Evolutionary conservation across 1,140 invertebrate genomes (phyloP).

Genomic region (Drosophila nebulosa): DNA sequence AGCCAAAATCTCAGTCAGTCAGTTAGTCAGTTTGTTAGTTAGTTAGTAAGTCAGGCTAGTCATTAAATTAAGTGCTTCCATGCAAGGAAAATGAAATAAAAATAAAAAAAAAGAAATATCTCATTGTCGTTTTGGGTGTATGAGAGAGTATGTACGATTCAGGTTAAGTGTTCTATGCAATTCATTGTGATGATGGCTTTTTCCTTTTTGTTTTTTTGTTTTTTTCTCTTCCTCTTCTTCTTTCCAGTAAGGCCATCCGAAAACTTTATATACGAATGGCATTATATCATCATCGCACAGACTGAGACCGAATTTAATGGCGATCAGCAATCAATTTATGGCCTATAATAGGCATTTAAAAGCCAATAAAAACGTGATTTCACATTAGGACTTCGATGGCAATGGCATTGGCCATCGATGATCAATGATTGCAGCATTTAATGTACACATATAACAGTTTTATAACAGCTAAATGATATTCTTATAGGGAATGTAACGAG

Average conservation of each 20-base stretch:
- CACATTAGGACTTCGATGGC: neutral
- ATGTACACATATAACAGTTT: slow-evolving; percentile 21
- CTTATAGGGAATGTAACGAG: neutral
- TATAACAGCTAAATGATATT: neutral
- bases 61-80: slow-evolving; percentile 65
- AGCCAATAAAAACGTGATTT: neutral
- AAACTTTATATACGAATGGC: neutral
- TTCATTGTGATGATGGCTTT: neutral
- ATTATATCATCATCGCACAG: neutral
- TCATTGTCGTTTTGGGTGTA: neutral
- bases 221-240: too few relatives aligned
- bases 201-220: too few relatives aligned
- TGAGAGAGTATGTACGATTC: neutral
- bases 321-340: neutral
- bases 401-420: neutral
- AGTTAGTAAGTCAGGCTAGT: slow-evolving; percentile 30
- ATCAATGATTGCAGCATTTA: neutral
- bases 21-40: slow-evolving; percentile 15
- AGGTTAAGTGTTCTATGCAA: neutral
- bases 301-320: neutral
- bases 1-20: slow-evolving; percentile 7
- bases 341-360: neutral
- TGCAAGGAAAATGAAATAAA: slow-evolving; percentile 1
- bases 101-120: neutral
- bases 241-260: neutral